Percentiles rank a stretch among this genome's conserved stretches.
These are phyloP conservation scores for Cynopterus sphinx DNA, from an alignment of 2,797 vertebrate species.

Conservation along the genomic window DNA sequence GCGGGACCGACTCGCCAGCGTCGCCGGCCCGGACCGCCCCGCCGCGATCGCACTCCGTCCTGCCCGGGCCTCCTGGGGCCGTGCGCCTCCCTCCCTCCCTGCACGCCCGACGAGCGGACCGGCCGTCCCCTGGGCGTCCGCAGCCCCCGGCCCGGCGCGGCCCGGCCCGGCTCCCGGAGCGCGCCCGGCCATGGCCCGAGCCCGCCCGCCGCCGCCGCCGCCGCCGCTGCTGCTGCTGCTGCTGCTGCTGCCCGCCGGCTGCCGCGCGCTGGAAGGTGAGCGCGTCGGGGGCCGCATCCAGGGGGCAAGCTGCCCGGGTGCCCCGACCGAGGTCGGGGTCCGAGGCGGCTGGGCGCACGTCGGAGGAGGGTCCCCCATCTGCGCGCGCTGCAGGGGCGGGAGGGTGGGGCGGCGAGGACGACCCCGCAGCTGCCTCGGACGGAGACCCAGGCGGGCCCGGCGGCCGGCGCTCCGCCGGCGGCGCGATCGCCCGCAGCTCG, in stretches of 20 bases:
- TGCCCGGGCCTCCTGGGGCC: not conserved
- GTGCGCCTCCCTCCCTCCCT: not conserved
- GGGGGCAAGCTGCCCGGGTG: not conserved
- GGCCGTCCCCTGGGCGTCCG: not conserved
- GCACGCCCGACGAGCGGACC: not conserved
- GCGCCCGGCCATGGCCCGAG: constrained; percentile 81
- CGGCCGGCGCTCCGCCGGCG: not conserved
- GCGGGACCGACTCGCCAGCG: constrained; percentile 59
- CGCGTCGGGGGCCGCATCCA: constrained; percentile 23
- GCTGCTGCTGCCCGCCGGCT: constrained; percentile 77
- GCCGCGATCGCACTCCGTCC: not conserved
- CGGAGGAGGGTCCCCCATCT: not conserved
- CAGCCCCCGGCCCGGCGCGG: constrained; percentile 56
- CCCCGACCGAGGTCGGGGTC: not conserved
- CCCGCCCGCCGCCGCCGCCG: constrained; percentile 71
- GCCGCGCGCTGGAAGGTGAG: constrained; percentile 84
- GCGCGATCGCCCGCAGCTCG: not conserved
- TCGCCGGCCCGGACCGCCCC: constrained; percentile 48
- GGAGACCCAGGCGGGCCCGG: not conserved
- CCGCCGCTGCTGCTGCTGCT: constrained; percentile 56
- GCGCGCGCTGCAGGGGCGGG: not conserved
- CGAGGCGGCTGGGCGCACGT: not conserved
- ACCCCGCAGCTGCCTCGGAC: not conserved
- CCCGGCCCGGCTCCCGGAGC: constrained; percentile 66
- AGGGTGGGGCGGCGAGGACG: not conserved